A percentile compares a stretch with the other conserved stretches of the same genome.
Conservation (phyloP, 2,113 vertebrate genomes). For the Silurus asotus region DNA sequence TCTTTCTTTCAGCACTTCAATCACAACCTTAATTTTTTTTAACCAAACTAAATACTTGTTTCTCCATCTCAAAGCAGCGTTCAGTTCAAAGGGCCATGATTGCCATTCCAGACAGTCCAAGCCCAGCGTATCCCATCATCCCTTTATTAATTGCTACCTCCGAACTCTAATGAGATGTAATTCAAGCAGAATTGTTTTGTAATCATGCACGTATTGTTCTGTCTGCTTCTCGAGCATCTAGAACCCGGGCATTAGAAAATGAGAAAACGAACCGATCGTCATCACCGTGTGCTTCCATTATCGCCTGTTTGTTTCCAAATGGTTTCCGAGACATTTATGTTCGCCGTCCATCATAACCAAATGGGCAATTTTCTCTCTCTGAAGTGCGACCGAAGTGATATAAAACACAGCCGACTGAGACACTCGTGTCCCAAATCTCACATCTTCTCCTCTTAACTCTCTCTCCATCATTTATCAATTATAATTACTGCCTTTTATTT, state of each 20-base stretch:
- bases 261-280: not conserved
- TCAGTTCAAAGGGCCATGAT: conserved; percentile 16
- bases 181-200: conserved; percentile 16
- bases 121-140: not conserved
- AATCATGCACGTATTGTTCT: conserved; percentile 21
- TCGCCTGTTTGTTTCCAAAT: conserved; percentile 15
- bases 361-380: conserved; percentile 13
- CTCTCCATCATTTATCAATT: conserved; percentile 15
- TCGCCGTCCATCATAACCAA: conserved; percentile 7
- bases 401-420: conserved; percentile 7
- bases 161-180: conserved; percentile 7
- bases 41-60: not conserved
- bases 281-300: conserved; percentile 4
- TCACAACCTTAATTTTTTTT: too few relatives aligned
- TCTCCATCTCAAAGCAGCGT: not conserved
- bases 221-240: not conserved
- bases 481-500: conserved; percentile 21
- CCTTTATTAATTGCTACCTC: conserved; percentile 24
- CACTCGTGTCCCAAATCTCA: not conserved
- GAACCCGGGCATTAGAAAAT: not conserved
- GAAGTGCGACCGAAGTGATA: conserved; percentile 4
- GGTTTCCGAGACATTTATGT: conserved; percentile 4
- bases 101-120: not conserved
- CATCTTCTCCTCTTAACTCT: not conserved
- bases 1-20: too few relatives aligned